Base-by-base conservation (phyloP, 2,797 vertebrate genomes). In the Capromys pilorides region DNA sequence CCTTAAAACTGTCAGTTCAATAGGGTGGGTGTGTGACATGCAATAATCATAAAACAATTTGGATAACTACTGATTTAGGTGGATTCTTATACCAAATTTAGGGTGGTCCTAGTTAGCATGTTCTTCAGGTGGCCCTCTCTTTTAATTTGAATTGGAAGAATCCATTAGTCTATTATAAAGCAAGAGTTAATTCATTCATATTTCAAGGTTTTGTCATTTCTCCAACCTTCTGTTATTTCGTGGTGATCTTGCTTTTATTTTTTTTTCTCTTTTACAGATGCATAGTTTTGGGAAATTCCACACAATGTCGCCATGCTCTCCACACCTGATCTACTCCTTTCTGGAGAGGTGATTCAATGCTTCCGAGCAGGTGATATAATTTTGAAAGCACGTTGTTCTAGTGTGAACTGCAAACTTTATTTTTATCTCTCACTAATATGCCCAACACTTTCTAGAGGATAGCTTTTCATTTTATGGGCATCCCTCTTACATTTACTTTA, bases 181-280 rank as follows among this genome's bases (percentile, higher is more conserved):
- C 45, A 49, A 67, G 9, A n/a, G 2, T 82, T 73, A 66, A 75
- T 82, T 91, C 31, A 75, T 82, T 91, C 31, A 26, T 39, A 71
- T 73, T 59, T 61, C 36, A 64, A 0, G 69, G 16, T 80, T 94
- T 86, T 75, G 28, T 78, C 41, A 83, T 93, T 83, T 82, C 11
- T 13, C 7, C 28, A 69, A 80, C 90, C 13, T 49, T 41, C 31
- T 41, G 6, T 39, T 1, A 28, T 86, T 91, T 89, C 31, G 45
- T 61, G 83, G 41, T 64, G 39, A 79, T 91, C 22, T 85, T 64
- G 7, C 7, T 94, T 94, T 73, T 84, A 78, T 5, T 78, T 90
- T 18, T 18, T 59, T 18, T 18, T 59, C 49, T 49, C 24, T 87
- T 86, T 51, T 39, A 59, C 85, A 92, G 64, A 26, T 49, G 67